Evolutionary conservation across 2,888 invertebrate genomes (phyloP).

Genomic region (Brenthis hecate): DNA sequence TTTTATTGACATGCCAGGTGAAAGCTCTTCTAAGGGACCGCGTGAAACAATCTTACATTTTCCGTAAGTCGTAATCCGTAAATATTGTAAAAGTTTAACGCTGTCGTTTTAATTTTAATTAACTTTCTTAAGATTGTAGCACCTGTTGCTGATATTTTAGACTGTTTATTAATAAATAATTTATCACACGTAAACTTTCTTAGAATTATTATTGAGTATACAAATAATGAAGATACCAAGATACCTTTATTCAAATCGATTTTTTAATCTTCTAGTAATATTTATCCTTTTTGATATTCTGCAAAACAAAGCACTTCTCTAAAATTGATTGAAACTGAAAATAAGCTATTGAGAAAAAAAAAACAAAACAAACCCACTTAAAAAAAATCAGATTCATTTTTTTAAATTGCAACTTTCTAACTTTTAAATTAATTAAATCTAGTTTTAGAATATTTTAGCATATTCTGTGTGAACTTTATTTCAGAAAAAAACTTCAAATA

Average conservation of each 20-base stretch:
- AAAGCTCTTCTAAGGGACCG: slow-evolving; percentile 22
- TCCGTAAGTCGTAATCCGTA: slow-evolving; percentile 13
- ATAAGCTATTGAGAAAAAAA: too few relatives aligned
- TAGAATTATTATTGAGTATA: neutral
- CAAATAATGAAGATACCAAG: neutral
- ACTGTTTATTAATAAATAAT: neutral
- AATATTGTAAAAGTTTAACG: slow-evolving; percentile 13
- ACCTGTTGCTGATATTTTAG: slow-evolving; percentile 9
- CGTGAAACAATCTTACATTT: slow-evolving; percentile 14
- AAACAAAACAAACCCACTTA: too few relatives aligned
- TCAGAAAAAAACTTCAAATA: too few relatives aligned
- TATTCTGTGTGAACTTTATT: too few relatives aligned
- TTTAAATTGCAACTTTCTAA: too few relatives aligned
- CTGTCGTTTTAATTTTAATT: slow-evolving; percentile 16
- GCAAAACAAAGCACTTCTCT: too few relatives aligned
- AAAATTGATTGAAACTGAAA: too few relatives aligned
- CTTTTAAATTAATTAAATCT: too few relatives aligned
- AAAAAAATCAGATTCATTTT: too few relatives aligned
- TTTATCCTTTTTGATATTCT: too few relatives aligned
- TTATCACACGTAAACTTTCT: neutral
- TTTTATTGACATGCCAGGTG: slow-evolving; percentile 31
- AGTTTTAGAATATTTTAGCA: too few relatives aligned
- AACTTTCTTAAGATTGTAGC: slow-evolving; percentile 9
- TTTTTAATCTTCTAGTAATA: too few relatives aligned
- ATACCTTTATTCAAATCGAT: neutral